Percentiles rank a stretch among this genome's conserved stretches.
These are phyloP conservation scores for Pandion haliaetus DNA, from an alignment of 2,113 vertebrate genomes.

Conservation along the genomic window DNA sequence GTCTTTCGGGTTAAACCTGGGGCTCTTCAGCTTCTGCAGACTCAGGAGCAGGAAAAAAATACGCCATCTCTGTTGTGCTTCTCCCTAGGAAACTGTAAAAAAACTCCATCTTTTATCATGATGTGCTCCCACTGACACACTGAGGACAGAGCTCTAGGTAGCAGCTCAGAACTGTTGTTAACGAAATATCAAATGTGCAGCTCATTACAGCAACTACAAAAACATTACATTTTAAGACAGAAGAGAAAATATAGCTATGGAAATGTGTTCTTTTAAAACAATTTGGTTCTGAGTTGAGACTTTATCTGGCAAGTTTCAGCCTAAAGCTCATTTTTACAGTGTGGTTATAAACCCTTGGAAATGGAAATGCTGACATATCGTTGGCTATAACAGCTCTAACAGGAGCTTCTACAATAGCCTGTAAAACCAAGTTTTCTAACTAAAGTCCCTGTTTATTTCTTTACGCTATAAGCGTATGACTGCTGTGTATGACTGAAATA, in stretches of 20 bases:
- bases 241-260: not conserved
- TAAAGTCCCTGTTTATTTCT: not conserved
- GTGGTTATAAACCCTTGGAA: not conserved
- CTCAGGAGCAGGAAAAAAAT: not conserved
- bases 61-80: not conserved
- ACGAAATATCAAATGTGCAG: not conserved
- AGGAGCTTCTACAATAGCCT: not conserved
- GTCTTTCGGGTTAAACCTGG: not conserved
- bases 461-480: not conserved
- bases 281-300: not conserved
- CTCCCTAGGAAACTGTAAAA: not conserved
- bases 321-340: slow-evolving; percentile 9
- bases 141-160: not conserved
- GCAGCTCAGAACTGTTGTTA: not conserved
- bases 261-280: slow-evolving; percentile 1
- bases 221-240: not conserved
- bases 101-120: not conserved
- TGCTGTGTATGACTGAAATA: not conserved
- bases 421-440: not conserved
- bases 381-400: not conserved
- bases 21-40: not conserved
- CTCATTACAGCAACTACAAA: not conserved
- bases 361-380: not conserved
- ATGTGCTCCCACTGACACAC: not conserved
- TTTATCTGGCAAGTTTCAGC: not conserved